A percentile compares a stretch with the other conserved stretches of the same genome.
Evolutionary conservation across 2,888 invertebrate species (phyloP).

Genomic region (Tenthredo scrophulariae): DNA sequence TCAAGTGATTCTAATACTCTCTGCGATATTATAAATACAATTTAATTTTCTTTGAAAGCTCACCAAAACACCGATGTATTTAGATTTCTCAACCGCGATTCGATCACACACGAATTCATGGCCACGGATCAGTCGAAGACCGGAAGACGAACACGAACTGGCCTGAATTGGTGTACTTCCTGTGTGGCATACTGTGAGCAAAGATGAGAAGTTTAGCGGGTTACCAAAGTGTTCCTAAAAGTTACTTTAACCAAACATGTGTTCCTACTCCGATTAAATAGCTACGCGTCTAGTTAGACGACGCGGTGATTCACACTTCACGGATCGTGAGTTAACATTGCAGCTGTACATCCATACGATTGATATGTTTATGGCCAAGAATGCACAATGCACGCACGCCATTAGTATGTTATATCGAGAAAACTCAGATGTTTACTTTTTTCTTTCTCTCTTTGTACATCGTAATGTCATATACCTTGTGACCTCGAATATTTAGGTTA

Average conservation of each 20-base stretch:
- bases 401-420: constrained; percentile 22
- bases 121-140: no score
- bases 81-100: neutral
- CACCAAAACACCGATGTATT: neutral
- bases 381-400: constrained; percentile 34
- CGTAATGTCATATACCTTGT: constrained; percentile 28
- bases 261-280: neutral
- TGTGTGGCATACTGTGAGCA: neutral
- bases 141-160: neutral
- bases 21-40: neutral
- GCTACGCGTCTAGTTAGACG: neutral
- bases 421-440: constrained; percentile 46
- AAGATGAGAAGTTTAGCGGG: neutral
- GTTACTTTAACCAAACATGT: neutral
- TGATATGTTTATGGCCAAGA: neutral
- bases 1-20: neutral
- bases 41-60: neutral
- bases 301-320: neutral
- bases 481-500: constrained; percentile 18
- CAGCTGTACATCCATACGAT: neutral
- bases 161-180: constrained; percentile 5
- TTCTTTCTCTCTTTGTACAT: constrained; percentile 46
- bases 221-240: neutral
- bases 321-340: neutral
- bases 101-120: neutral